Conservation (phyloP, 2,113 vertebrate genomes). For the Egretta garzetta region DNA sequence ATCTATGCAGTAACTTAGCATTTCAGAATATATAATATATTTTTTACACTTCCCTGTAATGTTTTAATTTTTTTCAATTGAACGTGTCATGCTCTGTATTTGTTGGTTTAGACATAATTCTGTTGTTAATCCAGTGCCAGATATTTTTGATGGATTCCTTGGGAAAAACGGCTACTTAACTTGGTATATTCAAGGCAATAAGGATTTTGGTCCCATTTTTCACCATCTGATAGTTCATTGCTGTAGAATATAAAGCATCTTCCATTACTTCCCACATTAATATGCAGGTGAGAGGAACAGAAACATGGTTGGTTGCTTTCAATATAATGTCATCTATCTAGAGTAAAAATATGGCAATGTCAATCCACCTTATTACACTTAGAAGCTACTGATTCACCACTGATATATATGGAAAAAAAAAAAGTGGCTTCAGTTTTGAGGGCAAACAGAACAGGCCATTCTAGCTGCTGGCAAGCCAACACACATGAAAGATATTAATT, state of each 20-base stretch:
- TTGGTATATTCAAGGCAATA: not conserved
- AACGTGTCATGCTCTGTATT: conserved; percentile 15
- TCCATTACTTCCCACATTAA: not conserved
- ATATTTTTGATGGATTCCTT: conserved; percentile 2
- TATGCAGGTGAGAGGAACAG: not conserved
- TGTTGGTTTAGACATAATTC: conserved; percentile 18
- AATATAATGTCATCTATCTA: not conserved
- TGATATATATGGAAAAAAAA: not conserved
- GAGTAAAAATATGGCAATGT: not conserved
- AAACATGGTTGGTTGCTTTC: not conserved
- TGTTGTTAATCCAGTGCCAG: not conserved
- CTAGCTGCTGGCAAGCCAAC: not conserved
- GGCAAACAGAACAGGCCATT: not conserved
- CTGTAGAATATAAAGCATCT: not conserved
- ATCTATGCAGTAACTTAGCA: not conserved
- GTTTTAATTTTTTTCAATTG: not conserved
- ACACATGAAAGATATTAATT: conserved; percentile 18
- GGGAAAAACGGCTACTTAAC: not conserved
- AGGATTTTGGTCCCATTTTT: not conserved
- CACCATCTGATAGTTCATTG: not conserved
- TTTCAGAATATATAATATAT: not conserved
- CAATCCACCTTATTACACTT: not conserved
- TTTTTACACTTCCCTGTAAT: not conserved
- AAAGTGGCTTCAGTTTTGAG: not conserved
- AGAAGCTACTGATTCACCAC: not conserved